Evolutionary conservation across 2,888 invertebrate genomes (phyloP).

Genomic region (Sinopyrophorus schimmeli): DNA sequence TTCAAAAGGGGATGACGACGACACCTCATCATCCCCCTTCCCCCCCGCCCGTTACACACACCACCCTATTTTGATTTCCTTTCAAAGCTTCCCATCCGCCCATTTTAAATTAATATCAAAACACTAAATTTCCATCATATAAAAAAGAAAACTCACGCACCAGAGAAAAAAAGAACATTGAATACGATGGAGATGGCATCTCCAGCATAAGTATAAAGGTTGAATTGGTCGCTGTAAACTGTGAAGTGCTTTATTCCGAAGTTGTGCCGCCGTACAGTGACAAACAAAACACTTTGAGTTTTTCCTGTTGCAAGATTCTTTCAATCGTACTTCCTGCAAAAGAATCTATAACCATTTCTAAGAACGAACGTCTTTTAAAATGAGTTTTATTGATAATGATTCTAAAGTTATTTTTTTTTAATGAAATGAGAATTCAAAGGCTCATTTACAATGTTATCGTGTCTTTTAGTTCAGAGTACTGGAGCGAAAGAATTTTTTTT

Average conservation of each 20-base stretch:
- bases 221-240: constrained; percentile 21
- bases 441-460: too few relatives aligned
- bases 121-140: too few relatives aligned
- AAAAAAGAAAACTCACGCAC: too few relatives aligned
- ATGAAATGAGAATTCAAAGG: too few relatives aligned
- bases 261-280: constrained; percentile 8
- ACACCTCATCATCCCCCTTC: too few relatives aligned
- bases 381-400: constrained; percentile 1
- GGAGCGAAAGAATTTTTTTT: too few relatives aligned
- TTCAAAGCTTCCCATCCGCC: too few relatives aligned
- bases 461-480: too few relatives aligned
- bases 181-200: constrained; percentile 23
- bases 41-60: too few relatives aligned
- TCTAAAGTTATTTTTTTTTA: not conserved
- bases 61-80: too few relatives aligned
- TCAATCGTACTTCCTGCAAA: not conserved
- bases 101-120: too few relatives aligned
- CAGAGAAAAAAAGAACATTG: constrained; percentile 8
- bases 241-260: constrained; percentile 18
- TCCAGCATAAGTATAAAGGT: constrained; percentile 18
- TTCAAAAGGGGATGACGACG: constrained; percentile 8
- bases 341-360: constrained; percentile 2
- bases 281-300: constrained; percentile 15
- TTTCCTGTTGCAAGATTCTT: constrained; percentile 6
- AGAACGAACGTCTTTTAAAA: constrained; percentile 3